phyloP scores from a whole-genome alignment of 2,888 invertebrate species.

The Apodemia duryi region DNA sequence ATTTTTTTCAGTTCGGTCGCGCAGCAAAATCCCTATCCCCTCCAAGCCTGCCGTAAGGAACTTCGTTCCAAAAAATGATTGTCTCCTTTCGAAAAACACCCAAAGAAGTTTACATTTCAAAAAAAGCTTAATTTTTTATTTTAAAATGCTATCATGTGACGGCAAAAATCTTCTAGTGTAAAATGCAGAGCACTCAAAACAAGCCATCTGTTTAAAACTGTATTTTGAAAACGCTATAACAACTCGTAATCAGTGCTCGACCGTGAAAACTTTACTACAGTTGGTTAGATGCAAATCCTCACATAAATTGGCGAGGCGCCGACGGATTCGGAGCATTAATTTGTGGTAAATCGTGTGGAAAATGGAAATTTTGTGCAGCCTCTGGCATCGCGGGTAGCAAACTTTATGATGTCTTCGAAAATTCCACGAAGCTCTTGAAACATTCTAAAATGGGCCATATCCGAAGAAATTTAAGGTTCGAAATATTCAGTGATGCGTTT shows the following conservation, averaged over 20 bases:
- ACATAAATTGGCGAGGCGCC: slow-evolving; percentile 68
- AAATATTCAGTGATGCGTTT: slow-evolving; percentile 25
- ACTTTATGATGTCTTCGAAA: slow-evolving; percentile 38
- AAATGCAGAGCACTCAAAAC: not conserved
- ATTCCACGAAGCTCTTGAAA: slow-evolving; percentile 22
- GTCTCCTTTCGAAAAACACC: no score
- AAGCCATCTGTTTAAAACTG: slow-evolving; percentile 3
- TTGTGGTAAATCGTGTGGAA: slow-evolving; percentile 76
- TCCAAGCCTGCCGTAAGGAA: no score
- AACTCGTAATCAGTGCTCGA: slow-evolving; percentile 46
- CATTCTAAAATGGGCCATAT: slow-evolving; percentile 36
- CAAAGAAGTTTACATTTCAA: no score
- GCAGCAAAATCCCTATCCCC: no score
- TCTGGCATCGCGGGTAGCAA: slow-evolving; percentile 51
- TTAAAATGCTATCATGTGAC: no score
- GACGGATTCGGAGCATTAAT: slow-evolving; percentile 73
- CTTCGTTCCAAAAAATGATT: no score
- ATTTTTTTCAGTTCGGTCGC: no score
- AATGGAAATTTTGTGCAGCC: slow-evolving; percentile 78
- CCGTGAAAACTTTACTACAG: slow-evolving; percentile 48
- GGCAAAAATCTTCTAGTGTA: no score
- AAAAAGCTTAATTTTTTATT: no score
- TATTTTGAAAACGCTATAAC: slow-evolving; percentile 32
- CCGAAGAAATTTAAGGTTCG: slow-evolving; percentile 30
- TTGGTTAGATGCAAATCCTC: slow-evolving; percentile 65